Conservation (phyloP, 1,140 invertebrate genomes). For the Panagrolaimus sp. region DNA sequence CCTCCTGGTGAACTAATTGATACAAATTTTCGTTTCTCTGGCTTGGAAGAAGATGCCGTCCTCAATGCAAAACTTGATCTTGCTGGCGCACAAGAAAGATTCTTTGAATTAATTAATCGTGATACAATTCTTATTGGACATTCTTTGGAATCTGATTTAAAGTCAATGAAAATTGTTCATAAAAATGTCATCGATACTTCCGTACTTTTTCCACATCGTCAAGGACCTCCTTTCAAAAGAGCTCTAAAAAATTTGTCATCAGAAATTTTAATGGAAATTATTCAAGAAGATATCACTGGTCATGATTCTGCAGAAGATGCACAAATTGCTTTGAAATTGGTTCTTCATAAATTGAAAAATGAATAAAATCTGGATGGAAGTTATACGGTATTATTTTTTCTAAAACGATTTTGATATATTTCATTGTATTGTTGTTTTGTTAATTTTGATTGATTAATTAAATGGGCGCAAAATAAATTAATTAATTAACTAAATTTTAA, state of each 20-base stretch:
- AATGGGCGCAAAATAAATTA: too few relatives aligned
- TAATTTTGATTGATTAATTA: too few relatives aligned
- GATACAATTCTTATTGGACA: slow-evolving; percentile 75
- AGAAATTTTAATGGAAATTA: slow-evolving; percentile 83
- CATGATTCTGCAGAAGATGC: slow-evolving; percentile 20
- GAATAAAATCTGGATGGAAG: too few relatives aligned
- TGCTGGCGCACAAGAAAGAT: slow-evolving; percentile 34
- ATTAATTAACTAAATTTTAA: too few relatives aligned
- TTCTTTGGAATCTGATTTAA: slow-evolving; percentile 89
- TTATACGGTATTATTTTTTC: too few relatives aligned
- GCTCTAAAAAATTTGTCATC: slow-evolving; percentile 78
- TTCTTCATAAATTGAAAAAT: slow-evolving; percentile 1
- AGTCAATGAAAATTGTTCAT: slow-evolving; percentile 84
- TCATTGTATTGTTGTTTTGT: too few relatives aligned
- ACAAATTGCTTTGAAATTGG: background rate
- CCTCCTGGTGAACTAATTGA: slow-evolving; percentile 61
- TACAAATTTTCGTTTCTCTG: slow-evolving; percentile 47
- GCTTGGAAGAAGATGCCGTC: slow-evolving; percentile 35
- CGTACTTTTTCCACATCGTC: slow-evolving; percentile 85
- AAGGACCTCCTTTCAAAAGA: slow-evolving; percentile 82
- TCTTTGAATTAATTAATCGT: slow-evolving; percentile 43
- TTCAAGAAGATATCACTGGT: slow-evolving; percentile 72
- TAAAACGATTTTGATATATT: too few relatives aligned
- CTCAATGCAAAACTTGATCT: slow-evolving; percentile 25
- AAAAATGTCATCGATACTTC: slow-evolving; percentile 87